Evolutionary conservation across 2,797 vertebrate genomes (phyloP).

Genomic region (Choloepus didactylus): DNA sequence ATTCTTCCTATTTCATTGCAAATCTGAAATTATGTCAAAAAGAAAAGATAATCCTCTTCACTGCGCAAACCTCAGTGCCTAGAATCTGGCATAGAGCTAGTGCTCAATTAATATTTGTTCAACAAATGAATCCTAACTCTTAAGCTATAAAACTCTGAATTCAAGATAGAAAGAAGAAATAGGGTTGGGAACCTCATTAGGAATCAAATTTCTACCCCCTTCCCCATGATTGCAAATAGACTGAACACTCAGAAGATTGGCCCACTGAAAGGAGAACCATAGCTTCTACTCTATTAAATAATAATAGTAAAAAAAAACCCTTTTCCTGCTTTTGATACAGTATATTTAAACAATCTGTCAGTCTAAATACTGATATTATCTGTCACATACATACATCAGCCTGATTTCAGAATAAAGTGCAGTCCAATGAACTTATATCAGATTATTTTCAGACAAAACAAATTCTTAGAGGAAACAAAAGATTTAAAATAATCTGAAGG

Average conservation of each 20-base stretch:
- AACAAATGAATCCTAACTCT: background rate
- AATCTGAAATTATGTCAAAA: background rate
- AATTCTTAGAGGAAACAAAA: background rate
- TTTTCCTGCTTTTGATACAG: background rate
- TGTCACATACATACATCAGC: background rate
- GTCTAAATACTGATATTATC: background rate
- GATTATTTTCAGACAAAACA: background rate
- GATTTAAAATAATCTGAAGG: conserved; percentile 35
- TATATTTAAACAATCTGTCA: background rate
- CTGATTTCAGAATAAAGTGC: background rate
- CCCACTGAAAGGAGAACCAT: background rate
- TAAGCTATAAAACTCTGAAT: background rate
- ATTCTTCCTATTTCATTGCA: background rate
- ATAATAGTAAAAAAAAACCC: too few relatives aligned
- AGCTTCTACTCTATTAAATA: background rate
- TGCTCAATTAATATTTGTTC: background rate
- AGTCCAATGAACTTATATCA: background rate
- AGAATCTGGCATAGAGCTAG: background rate
- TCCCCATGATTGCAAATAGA: background rate
- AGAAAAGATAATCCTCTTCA: background rate
- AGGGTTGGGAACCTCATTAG: background rate
- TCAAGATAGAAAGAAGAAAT: background rate
- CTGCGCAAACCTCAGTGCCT: background rate
- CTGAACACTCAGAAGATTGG: background rate
- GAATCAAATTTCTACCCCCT: background rate